Evolutionary conservation across 2,888 invertebrate species (phyloP).

Genomic region (Silvanus unidentatus): DNA sequence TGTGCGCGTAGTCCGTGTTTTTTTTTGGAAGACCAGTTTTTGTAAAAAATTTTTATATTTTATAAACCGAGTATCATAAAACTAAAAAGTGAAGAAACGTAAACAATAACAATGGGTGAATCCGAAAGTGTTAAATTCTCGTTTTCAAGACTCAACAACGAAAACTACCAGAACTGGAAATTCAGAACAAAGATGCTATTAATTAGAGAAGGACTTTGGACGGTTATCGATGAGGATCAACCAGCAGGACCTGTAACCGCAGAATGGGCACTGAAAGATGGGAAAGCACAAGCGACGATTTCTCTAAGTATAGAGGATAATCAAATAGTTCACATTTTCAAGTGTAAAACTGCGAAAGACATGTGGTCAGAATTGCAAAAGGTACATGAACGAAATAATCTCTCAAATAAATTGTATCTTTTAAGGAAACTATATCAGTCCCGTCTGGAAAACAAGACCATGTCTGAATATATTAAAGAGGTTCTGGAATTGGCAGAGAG

Average conservation of each 20-base stretch:
- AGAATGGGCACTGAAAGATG: conserved; percentile 7
- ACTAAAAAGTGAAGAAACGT: too few relatives aligned
- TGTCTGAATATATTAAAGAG: conserved; percentile 14
- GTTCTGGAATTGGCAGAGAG: conserved; percentile 10
- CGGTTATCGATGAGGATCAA: not conserved
- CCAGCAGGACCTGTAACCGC: not conserved
- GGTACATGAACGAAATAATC: conserved; percentile 12
- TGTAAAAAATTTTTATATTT: too few relatives aligned
- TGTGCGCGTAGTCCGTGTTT: too few relatives aligned
- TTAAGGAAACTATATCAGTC: conserved; percentile 13
- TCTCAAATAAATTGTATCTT: conserved; percentile 12
- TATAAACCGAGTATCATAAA: too few relatives aligned
- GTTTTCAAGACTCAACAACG: too few relatives aligned
- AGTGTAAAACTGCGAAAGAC: conserved; percentile 8
- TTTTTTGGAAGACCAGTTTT: too few relatives aligned
- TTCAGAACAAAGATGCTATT: conserved; percentile 6
- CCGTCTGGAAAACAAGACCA: conserved; percentile 7
- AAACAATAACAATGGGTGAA: too few relatives aligned
- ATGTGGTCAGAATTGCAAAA: conserved; percentile 10
- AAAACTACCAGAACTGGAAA: not conserved
- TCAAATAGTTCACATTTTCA: conserved; percentile 12
- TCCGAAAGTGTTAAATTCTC: too few relatives aligned
- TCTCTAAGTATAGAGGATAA: conserved; percentile 8
- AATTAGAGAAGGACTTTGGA: conserved; percentile 5
- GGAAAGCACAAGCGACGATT: conserved; percentile 9